Base-by-base conservation (phyloP, 2,113 vertebrate species). In the Baryphthengus martii region DNA sequence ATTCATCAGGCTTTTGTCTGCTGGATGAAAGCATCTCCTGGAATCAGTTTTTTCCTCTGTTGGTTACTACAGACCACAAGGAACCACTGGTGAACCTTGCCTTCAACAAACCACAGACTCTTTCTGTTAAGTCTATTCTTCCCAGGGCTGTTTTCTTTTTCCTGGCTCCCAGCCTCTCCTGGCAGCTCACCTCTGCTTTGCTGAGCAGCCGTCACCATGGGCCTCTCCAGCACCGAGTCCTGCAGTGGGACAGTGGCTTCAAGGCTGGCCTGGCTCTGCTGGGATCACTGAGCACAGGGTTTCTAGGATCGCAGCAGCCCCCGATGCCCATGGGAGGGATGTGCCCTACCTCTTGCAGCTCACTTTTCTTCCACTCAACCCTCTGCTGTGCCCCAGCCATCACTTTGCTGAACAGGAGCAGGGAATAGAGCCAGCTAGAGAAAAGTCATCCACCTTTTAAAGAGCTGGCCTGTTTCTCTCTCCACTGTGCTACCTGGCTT, bases 231-330 rank as follows among this genome's bases (percentile, higher is more conserved):
- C 16, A 23, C 29, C 0, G 20, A 39, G 19, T 45, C 45, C 55
- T 2, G 0, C 0, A 1, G 10, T 18, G 17, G 65, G 65, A 45
- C 52, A 31, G 40, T 4, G 42, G 45, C 28, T 55, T n/a, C 33
- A 13, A 0, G 18, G 35, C 29, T 56, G n/a, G 37, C 18, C 23
- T 7, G 21, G 63, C 10, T 26, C 49, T 74, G 14, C 65, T 65
- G 70, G 47, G 58, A 24, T 55, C 63, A 67, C 40, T 0, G 1
- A 75, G 37, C 53, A 25, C 13, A 11, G 11, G 8, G 24, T 23
- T 76, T 49, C 26, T 61, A 58, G 39, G 52, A 6, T 28, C 62
- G 58, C 29, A 44, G 74, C 15, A 50, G 35, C 39, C 29, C 14
- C 18, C 39, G 29, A 1, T 11, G 17, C n/a, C 23, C 11, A 3